Base-by-base conservation (phyloP, 2,888 invertebrate genomes). In the Pheosia tremula region DNA sequence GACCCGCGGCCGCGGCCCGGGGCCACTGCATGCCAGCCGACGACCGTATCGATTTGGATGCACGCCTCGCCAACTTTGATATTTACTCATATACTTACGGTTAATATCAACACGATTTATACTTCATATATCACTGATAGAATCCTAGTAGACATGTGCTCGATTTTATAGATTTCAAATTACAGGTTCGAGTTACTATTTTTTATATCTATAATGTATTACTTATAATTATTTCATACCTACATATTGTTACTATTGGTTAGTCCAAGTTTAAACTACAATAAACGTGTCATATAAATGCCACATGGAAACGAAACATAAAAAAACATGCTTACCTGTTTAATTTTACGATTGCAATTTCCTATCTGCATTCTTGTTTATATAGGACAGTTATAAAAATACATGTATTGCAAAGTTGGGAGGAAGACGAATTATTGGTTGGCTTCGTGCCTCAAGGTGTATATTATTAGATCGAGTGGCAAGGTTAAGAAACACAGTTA, bases 31-130 rank as follows among this genome's bases (percentile, higher is more conserved):
- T 59, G 36, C 64, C 61, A 59, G 64, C 45, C 61, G 62, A 71
- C 69, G 69, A 74, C 71, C 72, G 75, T 75, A 81, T 80, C 76
- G 83, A 81, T 81, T 81, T 78, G 75, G 68, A 77, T 76, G 74
- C 74, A 73, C 62, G 72, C 68, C 67, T 68, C 65, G 59, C 65
- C 53, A 58, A 61, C 62, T 64, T 66, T 63, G 64, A 66, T 73
- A 57, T 66, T 78, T 57, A 70, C 59, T 68, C 66, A 59, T 60
- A 60, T 66, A 60, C 64, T 64, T 64, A 63, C 59, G 37, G 66
- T 57, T 61, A 41, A 47, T n/a, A 47, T n/a, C 47, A 47, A 11
- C n/a, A 6, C 47, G 4, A 47, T 47, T n/a, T n/a, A 45, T 41
- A 41, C 9, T 9, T 9, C 9, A 9, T 9, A 10, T 4, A 43